phyloP scores from a whole-genome alignment of 2,888 invertebrate genomes.

The Lasioglossum morio region DNA sequence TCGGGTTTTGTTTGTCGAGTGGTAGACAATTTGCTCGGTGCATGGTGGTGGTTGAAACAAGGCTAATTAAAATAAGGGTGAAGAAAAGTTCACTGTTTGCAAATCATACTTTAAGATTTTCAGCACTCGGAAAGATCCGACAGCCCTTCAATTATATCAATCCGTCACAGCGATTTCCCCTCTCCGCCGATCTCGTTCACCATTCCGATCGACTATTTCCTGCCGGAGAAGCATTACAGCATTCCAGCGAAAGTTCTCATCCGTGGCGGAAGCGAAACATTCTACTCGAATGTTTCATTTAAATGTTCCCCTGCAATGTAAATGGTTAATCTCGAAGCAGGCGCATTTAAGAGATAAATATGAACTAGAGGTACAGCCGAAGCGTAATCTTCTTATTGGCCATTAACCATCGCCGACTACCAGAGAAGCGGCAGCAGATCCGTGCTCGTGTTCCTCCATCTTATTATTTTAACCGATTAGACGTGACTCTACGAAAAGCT shows the following conservation, averaged over 20 bases:
- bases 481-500: conserved; percentile 13
- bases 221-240: not conserved
- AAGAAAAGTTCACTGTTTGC: too few species aligned
- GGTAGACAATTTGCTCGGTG: not conserved
- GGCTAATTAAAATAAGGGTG: not conserved
- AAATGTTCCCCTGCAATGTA: not conserved
- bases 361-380: not conserved
- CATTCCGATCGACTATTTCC: not conserved
- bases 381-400: conserved; percentile 6
- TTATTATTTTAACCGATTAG: not conserved
- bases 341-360: not conserved
- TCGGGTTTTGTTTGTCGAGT: not conserved
- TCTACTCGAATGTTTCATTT: not conserved
- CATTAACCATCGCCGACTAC: not conserved
- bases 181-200: not conserved
- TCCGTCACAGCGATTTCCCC: not conserved
- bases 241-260: conserved; percentile 4
- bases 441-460: not conserved
- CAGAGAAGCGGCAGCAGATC: not conserved
- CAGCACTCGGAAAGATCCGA: not conserved
- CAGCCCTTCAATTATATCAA: not conserved
- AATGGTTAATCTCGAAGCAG: not conserved
- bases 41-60: not conserved
- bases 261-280: not conserved
- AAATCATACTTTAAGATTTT: not conserved